phyloP scores from a whole-genome alignment of 1,140 invertebrate species.

The Helicoverpa zea region DNA sequence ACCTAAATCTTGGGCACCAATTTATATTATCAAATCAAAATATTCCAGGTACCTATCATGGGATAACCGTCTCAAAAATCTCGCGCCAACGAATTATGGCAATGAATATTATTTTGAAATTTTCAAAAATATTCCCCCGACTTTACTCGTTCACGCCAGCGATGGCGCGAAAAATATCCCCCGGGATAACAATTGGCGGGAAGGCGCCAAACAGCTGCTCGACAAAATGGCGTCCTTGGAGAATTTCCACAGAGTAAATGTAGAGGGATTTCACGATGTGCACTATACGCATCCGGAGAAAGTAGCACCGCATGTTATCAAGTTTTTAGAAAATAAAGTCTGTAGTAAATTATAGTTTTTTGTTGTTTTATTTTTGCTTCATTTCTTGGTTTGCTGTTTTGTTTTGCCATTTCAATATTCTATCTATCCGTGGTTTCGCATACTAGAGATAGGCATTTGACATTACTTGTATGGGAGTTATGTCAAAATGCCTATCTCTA shows the following conservation, averaged over 20 bases:
- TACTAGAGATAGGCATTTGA: too few relatives aligned
- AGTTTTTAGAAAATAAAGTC: constrained; percentile 28
- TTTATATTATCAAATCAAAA: neutral
- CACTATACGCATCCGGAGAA: constrained; percentile 58
- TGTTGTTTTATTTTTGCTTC: neutral
- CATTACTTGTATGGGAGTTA: too few relatives aligned
- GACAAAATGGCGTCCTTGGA: constrained; percentile 46
- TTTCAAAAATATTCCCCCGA: constrained; percentile 58
- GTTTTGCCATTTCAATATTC: neutral
- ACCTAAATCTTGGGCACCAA: too few relatives aligned
- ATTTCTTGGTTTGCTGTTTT: neutral
- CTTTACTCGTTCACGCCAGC: constrained; percentile 58
- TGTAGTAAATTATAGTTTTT: constrained; percentile 13
- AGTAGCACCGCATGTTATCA: neutral
- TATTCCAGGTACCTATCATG: constrained; percentile 68
- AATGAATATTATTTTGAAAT: constrained; percentile 60
- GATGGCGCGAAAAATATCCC: constrained; percentile 18
- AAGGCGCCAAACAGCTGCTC: constrained; percentile 48
- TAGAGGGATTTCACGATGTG: constrained; percentile 57
- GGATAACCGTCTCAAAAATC: constrained; percentile 60
- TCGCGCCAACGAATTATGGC: constrained; percentile 58
- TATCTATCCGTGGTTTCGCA: neutral
- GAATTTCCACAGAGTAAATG: constrained; percentile 51
- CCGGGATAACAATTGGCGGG: constrained; percentile 16
- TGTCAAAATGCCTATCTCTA: too few relatives aligned